phyloP scores from a whole-genome alignment of 2,888 invertebrate genomes.

The Cryptus viduatorius region DNA sequence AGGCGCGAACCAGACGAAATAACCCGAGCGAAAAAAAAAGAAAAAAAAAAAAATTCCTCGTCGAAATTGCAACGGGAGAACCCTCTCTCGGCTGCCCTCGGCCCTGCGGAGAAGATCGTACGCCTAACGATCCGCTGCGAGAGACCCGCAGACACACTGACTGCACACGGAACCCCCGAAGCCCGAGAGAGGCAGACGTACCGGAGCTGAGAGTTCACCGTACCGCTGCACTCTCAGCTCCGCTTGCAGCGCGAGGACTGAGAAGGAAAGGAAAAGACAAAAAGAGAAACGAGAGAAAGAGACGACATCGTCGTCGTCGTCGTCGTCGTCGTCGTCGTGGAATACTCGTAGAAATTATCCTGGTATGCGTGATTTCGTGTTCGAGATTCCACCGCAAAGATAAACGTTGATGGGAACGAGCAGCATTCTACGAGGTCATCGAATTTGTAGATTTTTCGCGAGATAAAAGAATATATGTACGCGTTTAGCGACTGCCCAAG shows the following conservation, averaged over 20 bases:
- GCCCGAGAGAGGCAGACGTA: slow-evolving; percentile 38
- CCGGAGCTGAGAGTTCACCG: slow-evolving; percentile 62
- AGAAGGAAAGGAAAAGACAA: slow-evolving; percentile 22
- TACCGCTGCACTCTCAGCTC: background rate
- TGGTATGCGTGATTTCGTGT: slow-evolving; percentile 69
- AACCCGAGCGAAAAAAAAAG: slow-evolving; percentile 48
- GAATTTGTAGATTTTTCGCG: slow-evolving; percentile 68
- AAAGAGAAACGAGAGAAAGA: slow-evolving; percentile 27
- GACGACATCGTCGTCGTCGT: background rate
- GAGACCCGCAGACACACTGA: slow-evolving; percentile 56
- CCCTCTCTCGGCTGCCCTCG: slow-evolving; percentile 33
- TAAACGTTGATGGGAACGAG: slow-evolving; percentile 65
- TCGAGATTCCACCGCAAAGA: slow-evolving; percentile 65
- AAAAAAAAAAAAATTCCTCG: slow-evolving; percentile 15
- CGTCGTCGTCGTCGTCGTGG: slow-evolving; percentile 33
- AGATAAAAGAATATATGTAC: slow-evolving; percentile 60
- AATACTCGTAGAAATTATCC: slow-evolving; percentile 66
- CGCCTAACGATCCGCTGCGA: slow-evolving; percentile 62
- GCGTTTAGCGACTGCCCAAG: slow-evolving; percentile 54
- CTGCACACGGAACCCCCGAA: slow-evolving; percentile 39
- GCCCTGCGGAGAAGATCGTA: slow-evolving; percentile 31
- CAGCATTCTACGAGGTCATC: slow-evolving; percentile 68
- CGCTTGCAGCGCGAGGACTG: slow-evolving; percentile 23
- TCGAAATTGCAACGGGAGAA: slow-evolving; percentile 58
- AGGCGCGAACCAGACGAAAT: slow-evolving; percentile 62